A percentile compares a stretch with the other conserved stretches of the same genome.
phyloP scores from a whole-genome alignment of 2,797 vertebrate species.

The Erethizon dorsatum region DNA sequence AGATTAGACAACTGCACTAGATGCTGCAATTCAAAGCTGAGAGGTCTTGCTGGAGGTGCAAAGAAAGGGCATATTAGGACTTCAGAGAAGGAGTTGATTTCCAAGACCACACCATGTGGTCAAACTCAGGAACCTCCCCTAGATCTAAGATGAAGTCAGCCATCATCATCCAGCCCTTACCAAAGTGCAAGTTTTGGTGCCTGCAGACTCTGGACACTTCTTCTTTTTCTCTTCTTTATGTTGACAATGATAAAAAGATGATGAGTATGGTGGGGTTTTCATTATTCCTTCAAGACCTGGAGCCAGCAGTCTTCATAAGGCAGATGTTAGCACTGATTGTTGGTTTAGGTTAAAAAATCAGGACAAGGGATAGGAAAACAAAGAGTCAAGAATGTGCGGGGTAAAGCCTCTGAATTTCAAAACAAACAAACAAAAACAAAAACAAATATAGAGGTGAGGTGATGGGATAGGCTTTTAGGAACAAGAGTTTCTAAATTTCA shows the following conservation, averaged over 20 bases:
- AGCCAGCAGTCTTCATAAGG: background rate
- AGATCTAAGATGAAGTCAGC: background rate
- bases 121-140: too few species aligned
- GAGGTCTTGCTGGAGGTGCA: background rate
- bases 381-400: too few species aligned
- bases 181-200: background rate
- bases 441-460: too few species aligned
- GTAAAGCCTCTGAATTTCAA: too few species aligned
- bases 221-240: background rate
- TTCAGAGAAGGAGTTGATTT: background rate
- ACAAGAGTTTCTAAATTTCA: too few species aligned
- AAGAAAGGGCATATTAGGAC: background rate
- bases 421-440: too few species aligned
- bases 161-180: background rate
- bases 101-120: background rate
- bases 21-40: too few species aligned
- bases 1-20: too few species aligned
- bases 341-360: too few species aligned
- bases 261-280: background rate
- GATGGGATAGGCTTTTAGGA: too few species aligned
- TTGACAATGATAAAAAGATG: background rate
- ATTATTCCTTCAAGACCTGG: background rate
- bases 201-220: background rate
- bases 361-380: too few species aligned
- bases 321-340: too few species aligned